Conservation (phyloP, 2,797 vertebrate genomes). For the Amniataba percoides region DNA sequence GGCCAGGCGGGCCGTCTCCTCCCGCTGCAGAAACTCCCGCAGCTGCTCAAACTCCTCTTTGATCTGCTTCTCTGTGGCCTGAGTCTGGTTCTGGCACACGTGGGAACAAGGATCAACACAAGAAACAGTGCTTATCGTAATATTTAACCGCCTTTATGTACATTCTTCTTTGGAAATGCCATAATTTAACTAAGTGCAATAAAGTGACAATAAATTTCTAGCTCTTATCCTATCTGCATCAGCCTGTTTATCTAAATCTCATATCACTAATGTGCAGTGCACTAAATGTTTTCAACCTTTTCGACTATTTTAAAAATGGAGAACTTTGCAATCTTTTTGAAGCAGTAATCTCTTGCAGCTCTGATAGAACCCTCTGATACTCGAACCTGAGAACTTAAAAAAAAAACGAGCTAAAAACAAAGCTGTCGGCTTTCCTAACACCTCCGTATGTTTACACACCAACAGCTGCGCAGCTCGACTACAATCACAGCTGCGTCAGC, state of each 20-base stretch:
- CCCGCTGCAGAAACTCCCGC: constrained; percentile 77
- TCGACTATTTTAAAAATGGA: too few species aligned
- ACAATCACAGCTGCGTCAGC: constrained; percentile 2
- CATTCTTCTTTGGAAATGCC: not conserved
- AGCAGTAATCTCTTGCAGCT: not conserved
- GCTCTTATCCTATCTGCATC: not conserved
- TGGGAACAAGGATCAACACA: not conserved
- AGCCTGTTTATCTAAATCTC: not conserved
- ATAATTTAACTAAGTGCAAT: not conserved
- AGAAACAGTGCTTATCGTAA: not conserved
- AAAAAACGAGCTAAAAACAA: not conserved
- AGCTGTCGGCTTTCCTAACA: not conserved
- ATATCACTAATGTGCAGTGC: not conserved
- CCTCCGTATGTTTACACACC: constrained; percentile 60
- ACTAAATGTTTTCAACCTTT: not conserved
- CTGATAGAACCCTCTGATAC: not conserved
- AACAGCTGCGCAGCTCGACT: constrained; percentile 29
- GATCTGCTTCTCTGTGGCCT: constrained; percentile 83
- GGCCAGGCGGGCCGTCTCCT: constrained; percentile 75
- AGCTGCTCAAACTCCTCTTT: constrained; percentile 82
- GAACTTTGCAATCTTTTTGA: not conserved
- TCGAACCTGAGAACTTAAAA: not conserved
- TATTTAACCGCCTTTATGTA: not conserved
- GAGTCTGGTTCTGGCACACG: constrained; percentile 79
- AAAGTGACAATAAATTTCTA: too few species aligned